These are phyloP conservation scores for Drosophila planitibia DNA, from an alignment of 2,888 invertebrate genomes.

Conservation along the genomic window DNA sequence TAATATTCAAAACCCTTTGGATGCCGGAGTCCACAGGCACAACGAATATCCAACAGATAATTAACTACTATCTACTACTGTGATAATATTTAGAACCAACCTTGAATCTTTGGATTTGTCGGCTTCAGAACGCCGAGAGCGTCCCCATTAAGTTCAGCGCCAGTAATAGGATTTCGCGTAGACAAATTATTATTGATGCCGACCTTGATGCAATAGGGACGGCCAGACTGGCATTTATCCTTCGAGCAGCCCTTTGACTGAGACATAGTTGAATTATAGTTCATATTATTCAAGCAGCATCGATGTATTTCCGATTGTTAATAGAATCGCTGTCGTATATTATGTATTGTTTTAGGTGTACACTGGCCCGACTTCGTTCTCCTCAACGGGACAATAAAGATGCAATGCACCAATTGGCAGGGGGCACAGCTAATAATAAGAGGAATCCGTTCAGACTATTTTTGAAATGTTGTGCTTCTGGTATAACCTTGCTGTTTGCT, in stretches of 20 bases:
- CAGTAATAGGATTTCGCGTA: neutral
- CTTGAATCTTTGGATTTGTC: neutral
- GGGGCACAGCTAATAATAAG: neutral
- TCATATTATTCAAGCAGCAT: neutral
- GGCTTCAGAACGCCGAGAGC: neutral
- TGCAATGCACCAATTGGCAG: neutral
- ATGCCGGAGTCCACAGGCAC: neutral
- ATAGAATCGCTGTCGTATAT: neutral
- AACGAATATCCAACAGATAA: neutral
- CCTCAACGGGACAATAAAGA: neutral
- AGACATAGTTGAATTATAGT: neutral
- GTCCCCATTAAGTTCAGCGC: neutral
- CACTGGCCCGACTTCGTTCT: neutral
- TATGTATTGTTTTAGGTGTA: neutral
- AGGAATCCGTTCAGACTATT: neutral
- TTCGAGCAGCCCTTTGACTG: neutral
- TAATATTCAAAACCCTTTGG: neutral
- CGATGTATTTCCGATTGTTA: neutral
- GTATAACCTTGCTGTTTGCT: neutral
- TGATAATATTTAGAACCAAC: neutral
- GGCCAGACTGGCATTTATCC: neutral
- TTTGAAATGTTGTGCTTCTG: neutral
- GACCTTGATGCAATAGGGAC: neutral
- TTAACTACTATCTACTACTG: neutral
- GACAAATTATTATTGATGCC: neutral